Conservation (phyloP, 2,113 vertebrate genomes). For the Telmatochromis sp. region DNA sequence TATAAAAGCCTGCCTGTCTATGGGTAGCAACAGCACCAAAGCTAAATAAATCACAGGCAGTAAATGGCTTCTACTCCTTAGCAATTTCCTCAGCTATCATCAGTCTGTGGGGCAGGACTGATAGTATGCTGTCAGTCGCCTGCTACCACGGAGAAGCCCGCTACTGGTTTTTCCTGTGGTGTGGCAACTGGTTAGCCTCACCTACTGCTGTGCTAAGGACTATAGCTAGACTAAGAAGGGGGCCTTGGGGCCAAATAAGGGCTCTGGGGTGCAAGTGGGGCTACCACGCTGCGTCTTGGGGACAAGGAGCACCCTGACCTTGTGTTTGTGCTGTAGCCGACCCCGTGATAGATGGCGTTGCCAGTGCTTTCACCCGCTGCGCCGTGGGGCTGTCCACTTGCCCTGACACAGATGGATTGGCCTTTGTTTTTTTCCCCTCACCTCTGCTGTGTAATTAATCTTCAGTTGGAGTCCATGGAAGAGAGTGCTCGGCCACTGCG, state of each 20-base stretch:
- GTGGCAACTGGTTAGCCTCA: neutral
- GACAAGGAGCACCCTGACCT: conserved; percentile 58
- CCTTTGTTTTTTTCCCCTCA: conserved; percentile 59
- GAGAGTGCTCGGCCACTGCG: neutral
- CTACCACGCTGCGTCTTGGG: neutral
- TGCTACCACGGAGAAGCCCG: neutral
- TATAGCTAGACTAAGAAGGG: neutral
- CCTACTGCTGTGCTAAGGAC: neutral
- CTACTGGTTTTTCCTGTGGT: neutral
- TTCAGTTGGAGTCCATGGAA: conserved; percentile 34
- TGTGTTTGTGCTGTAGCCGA: conserved; percentile 64
- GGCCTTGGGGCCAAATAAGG: neutral
- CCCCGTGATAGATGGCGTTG: conserved; percentile 66
- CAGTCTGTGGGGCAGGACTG: conserved; percentile 32
- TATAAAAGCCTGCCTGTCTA: conserved; percentile 14
- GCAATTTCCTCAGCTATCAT: conserved; percentile 48
- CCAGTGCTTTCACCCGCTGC: conserved; percentile 45
- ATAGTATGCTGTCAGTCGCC: conserved; percentile 20
- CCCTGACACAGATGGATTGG: conserved; percentile 68
- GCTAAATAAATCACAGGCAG: conserved; percentile 45
- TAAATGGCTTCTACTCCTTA: conserved; percentile 39
- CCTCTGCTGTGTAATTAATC: conserved; percentile 68
- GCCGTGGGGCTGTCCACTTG: conserved; percentile 55
- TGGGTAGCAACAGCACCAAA: conserved; percentile 17
- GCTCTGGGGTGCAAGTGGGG: conserved; percentile 14